Evolutionary conservation across 2,888 invertebrate species (phyloP).

Genomic region (Sminthurides aquaticus): DNA sequence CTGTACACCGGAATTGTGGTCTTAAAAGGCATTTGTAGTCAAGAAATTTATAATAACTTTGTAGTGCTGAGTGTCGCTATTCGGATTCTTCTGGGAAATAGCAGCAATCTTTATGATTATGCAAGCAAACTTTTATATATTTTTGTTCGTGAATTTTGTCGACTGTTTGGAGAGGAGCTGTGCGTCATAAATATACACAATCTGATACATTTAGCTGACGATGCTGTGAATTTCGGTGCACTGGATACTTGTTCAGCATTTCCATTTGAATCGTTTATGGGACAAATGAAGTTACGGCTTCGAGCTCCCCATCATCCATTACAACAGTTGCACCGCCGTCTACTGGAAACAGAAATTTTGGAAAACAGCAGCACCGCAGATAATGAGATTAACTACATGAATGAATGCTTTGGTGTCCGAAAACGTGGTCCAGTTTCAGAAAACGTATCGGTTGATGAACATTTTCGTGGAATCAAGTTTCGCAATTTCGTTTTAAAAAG

Average conservation of each 20-base stretch:
- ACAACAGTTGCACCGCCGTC: conserved; percentile 8
- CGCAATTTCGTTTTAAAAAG: not conserved
- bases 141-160: conserved; percentile 43
- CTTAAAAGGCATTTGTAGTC: conserved; percentile 26
- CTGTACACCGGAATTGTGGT: conserved; percentile 42
- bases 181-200: conserved; percentile 46
- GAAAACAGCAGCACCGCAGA: too few relatives aligned
- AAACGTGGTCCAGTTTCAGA: too few relatives aligned
- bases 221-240: conserved; percentile 44
- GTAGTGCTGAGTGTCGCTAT: conserved; percentile 14
- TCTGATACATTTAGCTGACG: conserved; percentile 45
- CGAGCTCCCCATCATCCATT: conserved; percentile 9
- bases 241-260: conserved; percentile 45
- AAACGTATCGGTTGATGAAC: too few relatives aligned
- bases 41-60: conserved; percentile 21
- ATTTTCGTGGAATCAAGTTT: not conserved
- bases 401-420: too few relatives aligned
- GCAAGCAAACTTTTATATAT: conserved; percentile 37
- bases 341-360: too few relatives aligned
- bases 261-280: conserved; percentile 45
- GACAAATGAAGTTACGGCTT: conserved; percentile 31
- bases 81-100: conserved; percentile 5
- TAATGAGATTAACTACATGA: too few relatives aligned
- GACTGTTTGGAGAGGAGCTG: conserved; percentile 45
- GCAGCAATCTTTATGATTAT: conserved; percentile 27